Evolutionary conservation across 2,113 vertebrate genomes (phyloP), one percentile per base, ranked within the genome.

Genomic region (Mus pahari): DNA sequence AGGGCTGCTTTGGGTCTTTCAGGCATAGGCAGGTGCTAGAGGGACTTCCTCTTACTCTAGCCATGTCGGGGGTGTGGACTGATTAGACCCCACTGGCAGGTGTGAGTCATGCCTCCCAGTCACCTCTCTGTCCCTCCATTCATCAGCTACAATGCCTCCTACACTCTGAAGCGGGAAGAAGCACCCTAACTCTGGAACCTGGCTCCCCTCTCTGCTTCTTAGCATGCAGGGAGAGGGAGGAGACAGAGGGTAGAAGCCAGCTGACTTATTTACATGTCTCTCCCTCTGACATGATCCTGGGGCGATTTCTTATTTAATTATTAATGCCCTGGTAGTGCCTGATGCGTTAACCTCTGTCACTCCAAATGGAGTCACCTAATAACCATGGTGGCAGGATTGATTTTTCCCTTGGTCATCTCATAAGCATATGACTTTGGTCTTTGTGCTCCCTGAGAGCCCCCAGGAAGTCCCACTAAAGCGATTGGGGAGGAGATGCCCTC

Each of bases 391-490:
- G 97, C 94, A 68, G 82, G 96, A 99, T 98, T 98, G 99, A 99
- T 99, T 99, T 99, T 99, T 97, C 96, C 94, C 96, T 99, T 98
- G 78, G 96, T 97, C 97, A 89, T 87, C 91, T 98, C 98, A 95
- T 97, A 89, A 97, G 88, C 74, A 16, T 68, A 0, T 64, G 93
- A 96, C 93, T 98, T 86, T 71, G 95, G 92, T 94, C 48, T 95
- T 70, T 33, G 42, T 74, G 81, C 12, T 81, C 53, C 16, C 0
- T 64, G 93, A 0, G 93, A 95, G 95, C 94, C 94, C 2, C 83
- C 0, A 91, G 91, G 92, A 97, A 96, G 94, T 83, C 73, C 93
- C 92, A 62, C 95, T 92, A 88, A 91, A 91, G 97, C 92, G 96
- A 98, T 95, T 87, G 92, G 96, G 83, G 87, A 90, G 8, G 77